A percentile compares a stretch with the other conserved stretches of the same genome.
Evolutionary conservation across 2,113 vertebrate genomes (phyloP).

Genomic region (Spermophilus dauricus): DNA sequence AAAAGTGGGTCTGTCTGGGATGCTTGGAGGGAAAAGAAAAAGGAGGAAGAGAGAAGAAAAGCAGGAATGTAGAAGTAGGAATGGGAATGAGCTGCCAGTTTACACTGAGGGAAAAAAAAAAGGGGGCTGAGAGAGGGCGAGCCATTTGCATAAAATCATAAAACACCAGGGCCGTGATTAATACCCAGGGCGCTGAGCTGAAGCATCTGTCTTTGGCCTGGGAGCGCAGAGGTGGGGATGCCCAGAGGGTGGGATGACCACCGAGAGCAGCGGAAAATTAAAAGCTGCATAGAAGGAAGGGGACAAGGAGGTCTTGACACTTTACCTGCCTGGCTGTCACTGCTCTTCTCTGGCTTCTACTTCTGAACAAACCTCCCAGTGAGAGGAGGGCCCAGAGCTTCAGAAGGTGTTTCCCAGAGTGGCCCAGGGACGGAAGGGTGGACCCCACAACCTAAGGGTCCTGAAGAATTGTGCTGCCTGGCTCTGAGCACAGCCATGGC

Average conservation of each 20-base stretch:
- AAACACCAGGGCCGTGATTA: too few species aligned
- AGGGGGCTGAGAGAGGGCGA: too few species aligned
- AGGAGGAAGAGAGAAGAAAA: not conserved
- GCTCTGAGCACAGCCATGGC: not conserved
- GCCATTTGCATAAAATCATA: too few species aligned
- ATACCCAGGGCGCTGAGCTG: too few species aligned
- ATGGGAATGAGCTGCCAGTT: too few species aligned
- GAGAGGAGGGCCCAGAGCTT: not conserved
- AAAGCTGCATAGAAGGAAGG: not conserved
- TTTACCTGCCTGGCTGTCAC: not conserved
- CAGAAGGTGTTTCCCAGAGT: not conserved
- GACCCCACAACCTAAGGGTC: not conserved
- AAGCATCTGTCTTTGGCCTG: not conserved
- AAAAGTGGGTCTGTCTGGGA: constrained; percentile 50
- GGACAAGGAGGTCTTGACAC: too few species aligned
- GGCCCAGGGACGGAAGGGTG: not conserved
- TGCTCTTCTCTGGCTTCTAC: not conserved
- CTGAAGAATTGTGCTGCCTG: not conserved
- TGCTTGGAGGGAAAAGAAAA: not conserved
- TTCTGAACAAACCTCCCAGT: not conserved
- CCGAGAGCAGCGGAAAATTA: not conserved
- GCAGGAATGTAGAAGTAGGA: too few species aligned
- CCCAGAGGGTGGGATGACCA: not conserved
- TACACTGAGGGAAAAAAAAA: too few species aligned
- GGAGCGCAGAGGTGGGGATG: not conserved